Conservation (phyloP, 2,113 vertebrate genomes). For the Rhinoderma darwinii region DNA sequence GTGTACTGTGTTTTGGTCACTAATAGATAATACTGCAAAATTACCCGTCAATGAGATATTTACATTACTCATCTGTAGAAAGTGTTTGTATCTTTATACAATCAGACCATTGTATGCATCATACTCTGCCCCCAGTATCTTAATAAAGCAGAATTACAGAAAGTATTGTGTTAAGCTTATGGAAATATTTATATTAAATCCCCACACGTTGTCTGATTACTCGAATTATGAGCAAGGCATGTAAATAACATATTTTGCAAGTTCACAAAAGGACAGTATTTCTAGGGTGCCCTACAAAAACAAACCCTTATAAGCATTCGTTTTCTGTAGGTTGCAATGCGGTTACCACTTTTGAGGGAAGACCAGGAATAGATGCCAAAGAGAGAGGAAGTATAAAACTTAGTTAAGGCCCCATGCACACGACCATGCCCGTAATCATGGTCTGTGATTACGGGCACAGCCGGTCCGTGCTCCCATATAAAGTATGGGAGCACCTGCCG, state of each 20-base stretch:
- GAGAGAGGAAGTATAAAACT: too few relatives aligned
- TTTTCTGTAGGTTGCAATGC: too few relatives aligned
- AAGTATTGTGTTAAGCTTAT: slow-evolving; percentile 24
- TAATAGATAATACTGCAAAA: neutral
- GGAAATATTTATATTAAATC: slow-evolving; percentile 39
- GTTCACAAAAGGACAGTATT: slow-evolving; percentile 7
- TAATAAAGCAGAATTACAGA: slow-evolving; percentile 19
- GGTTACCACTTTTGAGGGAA: too few relatives aligned
- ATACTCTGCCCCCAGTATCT: neutral
- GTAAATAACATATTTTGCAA: neutral
- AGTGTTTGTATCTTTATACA: neutral
- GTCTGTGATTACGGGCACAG: too few relatives aligned
- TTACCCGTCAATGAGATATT: neutral
- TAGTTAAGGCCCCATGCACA: too few relatives aligned
- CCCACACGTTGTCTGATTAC: slow-evolving; percentile 7
- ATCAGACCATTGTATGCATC: neutral
- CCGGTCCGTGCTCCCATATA: too few relatives aligned
- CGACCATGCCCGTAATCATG: too few relatives aligned
- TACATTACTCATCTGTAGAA: neutral
- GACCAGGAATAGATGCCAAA: too few relatives aligned
- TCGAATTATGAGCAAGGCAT: neutral
- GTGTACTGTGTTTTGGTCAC: neutral
- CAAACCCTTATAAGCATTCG: neutral
- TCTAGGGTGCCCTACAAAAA: neutral
- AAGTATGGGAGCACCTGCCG: too few relatives aligned